Base-by-base conservation (phyloP, 2,888 invertebrate genomes). In the Drosophila atripex region DNA sequence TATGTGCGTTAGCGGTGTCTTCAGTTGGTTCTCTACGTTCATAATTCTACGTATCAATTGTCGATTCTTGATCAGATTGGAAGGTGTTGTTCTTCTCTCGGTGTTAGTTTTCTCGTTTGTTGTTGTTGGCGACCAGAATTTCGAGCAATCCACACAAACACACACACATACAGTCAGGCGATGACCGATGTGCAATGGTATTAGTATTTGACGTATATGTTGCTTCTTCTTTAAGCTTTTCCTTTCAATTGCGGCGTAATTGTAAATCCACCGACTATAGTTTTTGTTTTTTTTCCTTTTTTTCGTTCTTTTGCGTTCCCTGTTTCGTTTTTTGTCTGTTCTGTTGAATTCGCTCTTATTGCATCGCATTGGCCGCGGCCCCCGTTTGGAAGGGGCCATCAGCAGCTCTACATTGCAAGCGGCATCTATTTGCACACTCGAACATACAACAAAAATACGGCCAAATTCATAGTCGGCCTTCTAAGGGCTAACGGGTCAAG, bases 21-120 rank as follows among this genome's bases (percentile, higher is more conserved):
- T 97, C 95, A 97, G 95, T 95, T 98, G 96, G 95, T 98, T 96
- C 95, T 98, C 98, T 95, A 98, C 97, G 96, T 97, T 97, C 97
- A 97, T 97, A 97, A 96, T 97, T 97, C 96, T 90, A 80, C 97
- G 82, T 80, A 82, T 80, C 75, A 75, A 73, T 84, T 72, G 55
- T 76, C 72, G 68, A 59, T 73, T 63, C 74, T 64, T 53, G 50
- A 61, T 55, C 59, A 61, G 54, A 65, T 66, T 70, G 50, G 21
- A 55, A 63, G 28, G 49, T 60, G 65, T 49, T 59, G 25, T 63
- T 68, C 41, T 63, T 63, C 35, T 63, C 35, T 45, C 35, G 23
- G 52, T 43, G 51, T 32, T 43, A 45, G 38, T 50, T 49, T 51
- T 47, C 30, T 46, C 35, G 52, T 35, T n/a, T 57, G 41, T 58